phyloP scores from a whole-genome alignment of 2,797 vertebrate species.

The Pangasius larnaudii region DNA sequence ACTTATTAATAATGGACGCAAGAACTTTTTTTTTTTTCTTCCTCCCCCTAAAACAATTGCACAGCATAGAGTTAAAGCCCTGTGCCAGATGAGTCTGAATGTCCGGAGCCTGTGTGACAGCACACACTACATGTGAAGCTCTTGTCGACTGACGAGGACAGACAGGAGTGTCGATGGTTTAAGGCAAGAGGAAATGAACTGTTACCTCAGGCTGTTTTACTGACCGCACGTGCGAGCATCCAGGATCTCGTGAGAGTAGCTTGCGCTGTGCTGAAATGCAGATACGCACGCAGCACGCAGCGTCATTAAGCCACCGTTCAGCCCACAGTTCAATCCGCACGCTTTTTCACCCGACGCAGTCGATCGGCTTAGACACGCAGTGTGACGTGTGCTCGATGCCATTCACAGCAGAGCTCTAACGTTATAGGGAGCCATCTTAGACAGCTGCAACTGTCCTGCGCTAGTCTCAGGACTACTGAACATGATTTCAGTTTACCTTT shows the following conservation, averaged over 20 bases:
- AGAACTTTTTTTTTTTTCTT: not conserved
- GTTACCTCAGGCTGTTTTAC: slow-evolving; percentile 80
- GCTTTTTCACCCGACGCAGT: too few relatives aligned
- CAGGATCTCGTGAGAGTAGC: slow-evolving; percentile 77
- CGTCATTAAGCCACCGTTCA: not conserved
- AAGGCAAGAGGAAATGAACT: slow-evolving; percentile 81
- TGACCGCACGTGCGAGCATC: slow-evolving; percentile 84
- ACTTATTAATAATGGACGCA: not conserved
- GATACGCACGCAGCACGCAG: not conserved
- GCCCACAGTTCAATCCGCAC: not conserved
- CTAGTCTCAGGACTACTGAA: not conserved
- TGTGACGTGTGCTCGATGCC: not conserved
- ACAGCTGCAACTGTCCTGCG: not conserved
- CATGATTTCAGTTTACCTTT: not conserved
- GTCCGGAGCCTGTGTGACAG: slow-evolving; percentile 69
- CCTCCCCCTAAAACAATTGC: too few relatives aligned
- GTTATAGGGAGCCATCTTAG: not conserved
- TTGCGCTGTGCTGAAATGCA: slow-evolving; percentile 47
- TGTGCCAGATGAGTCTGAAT: slow-evolving; percentile 54
- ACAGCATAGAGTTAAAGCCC: not conserved
- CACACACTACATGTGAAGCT: slow-evolving; percentile 73
- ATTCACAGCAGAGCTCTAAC: not conserved
- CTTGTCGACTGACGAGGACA: slow-evolving; percentile 80
- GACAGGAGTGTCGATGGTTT: slow-evolving; percentile 80
- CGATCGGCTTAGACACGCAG: not conserved